These are phyloP conservation scores for Cephus nigrinus DNA, from an alignment of 2,888 invertebrate genomes.

Conservation along the genomic window DNA sequence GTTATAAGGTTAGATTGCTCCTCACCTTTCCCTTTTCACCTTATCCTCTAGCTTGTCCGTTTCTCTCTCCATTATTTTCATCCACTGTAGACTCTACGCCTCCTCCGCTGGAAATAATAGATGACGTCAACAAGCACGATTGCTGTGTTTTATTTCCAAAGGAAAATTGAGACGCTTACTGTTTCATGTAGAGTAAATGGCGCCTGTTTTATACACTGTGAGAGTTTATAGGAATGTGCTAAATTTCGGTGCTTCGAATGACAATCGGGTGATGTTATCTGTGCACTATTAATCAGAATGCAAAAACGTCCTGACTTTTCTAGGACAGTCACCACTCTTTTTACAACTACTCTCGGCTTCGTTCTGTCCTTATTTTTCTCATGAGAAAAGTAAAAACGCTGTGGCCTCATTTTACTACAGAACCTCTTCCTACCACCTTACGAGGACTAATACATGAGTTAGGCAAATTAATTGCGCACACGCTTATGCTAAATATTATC, in stretches of 20 bases:
- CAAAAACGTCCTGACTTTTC: slow-evolving; percentile 30
- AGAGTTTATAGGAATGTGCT: not conserved
- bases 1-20: too few species aligned
- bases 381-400: not conserved
- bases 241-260: not conserved
- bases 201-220: not conserved
- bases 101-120: too few species aligned
- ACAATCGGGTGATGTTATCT: slow-evolving; percentile 29
- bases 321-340: slow-evolving; percentile 23
- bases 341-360: slow-evolving; percentile 24
- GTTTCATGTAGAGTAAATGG: not conserved
- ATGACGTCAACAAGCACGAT: not conserved
- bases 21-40: too few species aligned
- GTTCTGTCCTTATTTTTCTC: slow-evolving; percentile 5
- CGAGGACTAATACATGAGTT: not conserved
- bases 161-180: not conserved
- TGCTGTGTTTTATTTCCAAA: not conserved
- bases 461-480: not conserved
- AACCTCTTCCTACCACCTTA: not conserved
- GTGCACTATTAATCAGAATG: slow-evolving; percentile 29
- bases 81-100: too few species aligned
- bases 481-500: not conserved
- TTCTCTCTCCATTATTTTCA: too few species aligned
- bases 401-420: not conserved
- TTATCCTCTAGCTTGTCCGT: too few species aligned